Evolutionary conservation across 1,140 invertebrate genomes (phyloP).

Genomic region (Belonocnema kinseyi): DNA sequence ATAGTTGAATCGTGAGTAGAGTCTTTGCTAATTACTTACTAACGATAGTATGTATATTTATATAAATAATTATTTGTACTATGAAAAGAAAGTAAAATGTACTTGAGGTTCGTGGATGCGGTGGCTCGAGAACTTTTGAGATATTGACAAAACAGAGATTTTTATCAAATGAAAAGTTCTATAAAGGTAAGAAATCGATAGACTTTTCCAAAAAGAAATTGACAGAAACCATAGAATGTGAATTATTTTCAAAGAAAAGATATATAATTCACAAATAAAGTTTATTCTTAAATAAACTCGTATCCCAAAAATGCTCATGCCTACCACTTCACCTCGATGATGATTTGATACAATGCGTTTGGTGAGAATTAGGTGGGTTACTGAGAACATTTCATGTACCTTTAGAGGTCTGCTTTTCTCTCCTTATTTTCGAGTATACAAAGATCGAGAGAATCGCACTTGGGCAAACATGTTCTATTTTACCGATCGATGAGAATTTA

Average conservation of each 20-base stretch:
- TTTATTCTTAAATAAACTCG: conserved; percentile 33
- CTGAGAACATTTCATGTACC: conserved; percentile 51
- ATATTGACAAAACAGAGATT: conserved; percentile 31
- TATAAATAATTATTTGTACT: conserved; percentile 75
- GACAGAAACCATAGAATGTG: too few relatives aligned
- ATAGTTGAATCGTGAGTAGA: conserved; percentile 76
- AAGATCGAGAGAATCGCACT: conserved; percentile 6
- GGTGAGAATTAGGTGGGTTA: conserved; percentile 65
- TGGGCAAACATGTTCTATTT: too few relatives aligned
- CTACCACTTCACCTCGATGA: conserved; percentile 59
- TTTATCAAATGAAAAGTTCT: background rate
- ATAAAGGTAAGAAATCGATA: too few relatives aligned
- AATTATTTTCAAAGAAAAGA: background rate
- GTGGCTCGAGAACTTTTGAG: conserved; percentile 52
- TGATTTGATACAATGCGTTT: conserved; percentile 67
- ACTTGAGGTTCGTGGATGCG: conserved; percentile 52
- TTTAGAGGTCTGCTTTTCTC: conserved; percentile 28
- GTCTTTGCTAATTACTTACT: conserved; percentile 68
- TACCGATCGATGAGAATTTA: too few relatives aligned
- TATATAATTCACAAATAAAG: conserved; percentile 25
- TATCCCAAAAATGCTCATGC: conserved; percentile 52
- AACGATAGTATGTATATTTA: conserved; percentile 66
- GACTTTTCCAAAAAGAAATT: too few relatives aligned
- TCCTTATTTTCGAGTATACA: conserved; percentile 30
- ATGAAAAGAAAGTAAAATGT: conserved; percentile 69